Evolutionary conservation across 2,113 vertebrate genomes (phyloP).

Genomic region (Paralichthys olivaceus): DNA sequence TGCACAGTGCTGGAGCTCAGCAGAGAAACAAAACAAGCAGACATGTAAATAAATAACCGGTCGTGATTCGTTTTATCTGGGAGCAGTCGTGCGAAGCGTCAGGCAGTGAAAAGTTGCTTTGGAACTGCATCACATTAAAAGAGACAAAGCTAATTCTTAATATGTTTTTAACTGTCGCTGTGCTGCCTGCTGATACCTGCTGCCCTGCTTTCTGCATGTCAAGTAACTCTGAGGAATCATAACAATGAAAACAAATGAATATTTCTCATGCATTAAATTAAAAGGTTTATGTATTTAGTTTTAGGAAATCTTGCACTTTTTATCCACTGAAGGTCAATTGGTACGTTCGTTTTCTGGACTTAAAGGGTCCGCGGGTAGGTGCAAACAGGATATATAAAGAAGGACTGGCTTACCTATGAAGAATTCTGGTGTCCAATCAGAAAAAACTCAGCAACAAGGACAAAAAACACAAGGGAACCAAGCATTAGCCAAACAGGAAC

Average conservation of each 20-base stretch:
- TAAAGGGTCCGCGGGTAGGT: neutral
- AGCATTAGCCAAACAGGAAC: neutral
- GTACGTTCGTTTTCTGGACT: neutral
- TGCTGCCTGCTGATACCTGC: slow-evolving; percentile 16
- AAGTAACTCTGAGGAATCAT: neutral
- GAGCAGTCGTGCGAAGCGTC: slow-evolving; percentile 24
- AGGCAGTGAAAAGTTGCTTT: slow-evolving; percentile 24
- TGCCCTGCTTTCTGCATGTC: slow-evolving; percentile 12
- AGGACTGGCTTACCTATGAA: neutral
- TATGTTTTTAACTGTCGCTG: slow-evolving; percentile 15
- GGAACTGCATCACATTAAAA: slow-evolving; percentile 23
- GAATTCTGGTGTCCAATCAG: neutral
- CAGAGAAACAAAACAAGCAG: slow-evolving; percentile 46
- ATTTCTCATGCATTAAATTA: neutral
- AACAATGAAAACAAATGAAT: neutral
- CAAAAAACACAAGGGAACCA: neutral
- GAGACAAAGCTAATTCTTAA: slow-evolving; percentile 31
- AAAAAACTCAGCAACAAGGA: neutral
- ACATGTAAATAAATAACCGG: slow-evolving; percentile 52
- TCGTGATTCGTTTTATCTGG: slow-evolving; percentile 41
- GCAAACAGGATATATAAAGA: neutral
- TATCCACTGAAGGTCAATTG: neutral
- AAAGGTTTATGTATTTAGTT: neutral
- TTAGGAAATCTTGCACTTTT: neutral
- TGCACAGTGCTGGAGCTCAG: slow-evolving; percentile 12